A percentile compares a stretch with the other conserved stretches of the same genome.
phyloP scores from a whole-genome alignment of 2,888 invertebrate genomes.

The Gonocerus acuteangulatus region DNA sequence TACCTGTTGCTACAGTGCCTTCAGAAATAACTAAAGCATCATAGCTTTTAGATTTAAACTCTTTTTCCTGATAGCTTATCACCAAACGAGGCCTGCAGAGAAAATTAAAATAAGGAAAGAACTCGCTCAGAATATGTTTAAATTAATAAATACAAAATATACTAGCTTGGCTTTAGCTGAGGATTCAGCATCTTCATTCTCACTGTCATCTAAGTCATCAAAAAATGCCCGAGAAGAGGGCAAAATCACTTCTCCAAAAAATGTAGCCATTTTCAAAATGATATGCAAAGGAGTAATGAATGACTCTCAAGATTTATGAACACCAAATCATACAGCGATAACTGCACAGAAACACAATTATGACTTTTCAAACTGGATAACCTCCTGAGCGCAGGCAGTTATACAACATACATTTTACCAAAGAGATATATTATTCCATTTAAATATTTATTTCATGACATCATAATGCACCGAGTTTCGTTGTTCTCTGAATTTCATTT shows the following conservation, averaged over 20 bases:
- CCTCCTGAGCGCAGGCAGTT: too few species aligned
- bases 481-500: too few species aligned
- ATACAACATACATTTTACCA: too few species aligned
- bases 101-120: not conserved
- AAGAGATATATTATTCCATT: too few species aligned
- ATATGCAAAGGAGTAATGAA: not conserved
- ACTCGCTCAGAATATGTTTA: too few species aligned
- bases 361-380: too few species aligned
- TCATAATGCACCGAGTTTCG: too few species aligned
- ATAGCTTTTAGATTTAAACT: not conserved
- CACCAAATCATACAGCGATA: too few species aligned
- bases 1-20: slow-evolving; percentile 30
- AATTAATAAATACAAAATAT: too few species aligned
- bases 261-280: slow-evolving; percentile 29
- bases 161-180: not conserved
- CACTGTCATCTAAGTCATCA: slow-evolving; percentile 34
- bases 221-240: slow-evolving; percentile 35
- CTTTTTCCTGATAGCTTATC: not conserved
- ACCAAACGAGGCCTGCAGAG: not conserved
- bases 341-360: too few species aligned
- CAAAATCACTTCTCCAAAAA: slow-evolving; percentile 35
- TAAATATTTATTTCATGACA: too few species aligned
- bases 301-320: too few species aligned
- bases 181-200: slow-evolving; percentile 14
- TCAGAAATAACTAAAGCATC: slow-evolving; percentile 28